phyloP scores from a whole-genome alignment of 2,797 vertebrate genomes.

The Karalla daura region DNA sequence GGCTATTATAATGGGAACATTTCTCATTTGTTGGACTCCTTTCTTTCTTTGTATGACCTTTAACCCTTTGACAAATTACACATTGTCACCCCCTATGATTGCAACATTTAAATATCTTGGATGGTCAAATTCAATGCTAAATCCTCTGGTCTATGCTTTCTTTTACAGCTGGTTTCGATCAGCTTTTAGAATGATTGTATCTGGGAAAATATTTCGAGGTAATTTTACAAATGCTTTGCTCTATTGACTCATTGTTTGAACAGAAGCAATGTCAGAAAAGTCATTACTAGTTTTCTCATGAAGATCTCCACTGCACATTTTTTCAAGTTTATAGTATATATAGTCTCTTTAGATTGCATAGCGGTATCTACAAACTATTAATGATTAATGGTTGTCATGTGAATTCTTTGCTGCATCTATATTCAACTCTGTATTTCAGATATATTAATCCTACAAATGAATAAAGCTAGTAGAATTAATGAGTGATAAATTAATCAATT shows the following conservation, averaged over 20 bases:
- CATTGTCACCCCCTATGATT: neutral
- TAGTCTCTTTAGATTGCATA: no score
- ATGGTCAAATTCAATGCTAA: neutral
- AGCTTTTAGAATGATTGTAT: slow-evolving; percentile 3
- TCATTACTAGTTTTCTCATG: no score
- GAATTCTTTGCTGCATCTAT: no score
- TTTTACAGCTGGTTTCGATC: slow-evolving; percentile 83
- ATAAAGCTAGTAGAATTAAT: no score
- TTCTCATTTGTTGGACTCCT: neutral
- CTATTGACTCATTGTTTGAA: neutral
- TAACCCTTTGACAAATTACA: neutral
- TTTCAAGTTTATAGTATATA: no score
- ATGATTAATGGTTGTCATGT: no score
- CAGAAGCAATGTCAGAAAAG: no score
- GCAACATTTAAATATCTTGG: neutral
- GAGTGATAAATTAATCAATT: no score
- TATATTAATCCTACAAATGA: no score
- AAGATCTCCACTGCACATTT: no score
- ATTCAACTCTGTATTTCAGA: no score
- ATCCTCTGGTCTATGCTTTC: slow-evolving; percentile 90
- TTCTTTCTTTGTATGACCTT: neutral
- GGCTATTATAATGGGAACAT: neutral
- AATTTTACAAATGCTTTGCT: neutral
- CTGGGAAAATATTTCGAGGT: neutral
- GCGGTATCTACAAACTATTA: no score